phyloP scores from a whole-genome alignment of 1,140 invertebrate genomes.

The Lerema accius region DNA sequence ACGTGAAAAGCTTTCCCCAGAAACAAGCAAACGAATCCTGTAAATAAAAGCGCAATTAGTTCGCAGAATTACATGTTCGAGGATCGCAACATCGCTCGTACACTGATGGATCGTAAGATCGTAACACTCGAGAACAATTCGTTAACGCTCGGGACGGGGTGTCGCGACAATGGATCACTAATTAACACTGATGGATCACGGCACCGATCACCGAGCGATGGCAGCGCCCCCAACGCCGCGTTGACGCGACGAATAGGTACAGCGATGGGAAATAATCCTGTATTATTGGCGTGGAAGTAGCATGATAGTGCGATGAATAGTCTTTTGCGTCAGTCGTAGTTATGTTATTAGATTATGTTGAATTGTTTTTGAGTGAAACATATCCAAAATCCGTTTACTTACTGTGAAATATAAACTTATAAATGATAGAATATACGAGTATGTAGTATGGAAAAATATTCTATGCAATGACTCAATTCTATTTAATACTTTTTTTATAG shows the following conservation, averaged over 20 bases:
- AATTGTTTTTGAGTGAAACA: too few relatives aligned
- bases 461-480: too few relatives aligned
- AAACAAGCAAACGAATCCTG: background rate
- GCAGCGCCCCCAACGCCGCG: background rate
- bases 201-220: too few relatives aligned
- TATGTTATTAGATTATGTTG: too few relatives aligned
- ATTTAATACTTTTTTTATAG: too few relatives aligned
- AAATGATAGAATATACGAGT: too few relatives aligned
- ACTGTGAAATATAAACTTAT: too few relatives aligned
- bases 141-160: slow-evolving; percentile 36
- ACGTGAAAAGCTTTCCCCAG: background rate
- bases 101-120: slow-evolving; percentile 49
- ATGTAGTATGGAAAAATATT: too few relatives aligned
- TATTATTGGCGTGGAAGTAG: background rate
- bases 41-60: background rate
- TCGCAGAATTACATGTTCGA: slow-evolving; percentile 12
- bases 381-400: too few relatives aligned
- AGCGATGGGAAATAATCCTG: slow-evolving; percentile 7
- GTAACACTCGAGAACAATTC: slow-evolving; percentile 40
- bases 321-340: background rate
- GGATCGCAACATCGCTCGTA: slow-evolving; percentile 19
- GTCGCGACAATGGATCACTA: slow-evolving; percentile 44
- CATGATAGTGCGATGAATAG: background rate
- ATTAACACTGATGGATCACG: slow-evolving; percentile 57
- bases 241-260: slow-evolving; percentile 1